Percentiles rank a stretch among this genome's conserved stretches.
Evolutionary conservation across 2,797 vertebrate genomes (phyloP).

Genomic region (Acanthopagrus latus): DNA sequence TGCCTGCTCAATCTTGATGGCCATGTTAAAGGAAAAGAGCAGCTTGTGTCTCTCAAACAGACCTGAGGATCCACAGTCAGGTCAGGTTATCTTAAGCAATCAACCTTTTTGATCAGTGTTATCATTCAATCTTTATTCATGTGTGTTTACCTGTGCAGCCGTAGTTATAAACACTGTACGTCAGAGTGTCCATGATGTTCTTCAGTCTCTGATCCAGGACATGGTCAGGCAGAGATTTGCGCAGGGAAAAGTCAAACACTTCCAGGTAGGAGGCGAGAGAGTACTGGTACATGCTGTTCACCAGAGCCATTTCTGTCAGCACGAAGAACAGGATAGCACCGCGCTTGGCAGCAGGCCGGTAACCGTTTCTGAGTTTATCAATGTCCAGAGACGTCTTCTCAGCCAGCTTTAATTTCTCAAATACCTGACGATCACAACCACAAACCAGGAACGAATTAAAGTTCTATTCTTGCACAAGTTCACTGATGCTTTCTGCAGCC

Average conservation of each 20-base stretch:
- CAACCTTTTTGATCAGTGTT: fast-evolving
- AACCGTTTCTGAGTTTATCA: slow-evolving; percentile 92
- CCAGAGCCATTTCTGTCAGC: slow-evolving; percentile 95
- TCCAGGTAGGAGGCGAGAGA: slow-evolving; percentile 94
- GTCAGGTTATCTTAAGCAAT: slow-evolving; percentile 1
- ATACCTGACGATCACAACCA: slow-evolving; percentile 85
- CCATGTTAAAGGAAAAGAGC: slow-evolving; percentile 96
- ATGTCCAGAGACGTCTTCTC: slow-evolving; percentile 90
- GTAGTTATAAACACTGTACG: slow-evolving; percentile 94
- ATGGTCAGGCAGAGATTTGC: slow-evolving; percentile 89
- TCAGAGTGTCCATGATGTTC: slow-evolving; percentile 93
- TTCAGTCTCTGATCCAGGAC: slow-evolving; percentile 87
- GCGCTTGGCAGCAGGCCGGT: slow-evolving; percentile 93
- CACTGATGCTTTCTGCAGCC: background rate
- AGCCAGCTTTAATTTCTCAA: slow-evolving; percentile 93
- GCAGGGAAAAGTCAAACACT: slow-evolving; percentile 91
- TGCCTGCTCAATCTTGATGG: slow-evolving; percentile 95
- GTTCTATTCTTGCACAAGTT: background rate
- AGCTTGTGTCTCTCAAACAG: slow-evolving; percentile 97
- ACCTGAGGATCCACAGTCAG: slow-evolving; percentile 79
- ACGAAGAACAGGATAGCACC: slow-evolving; percentile 96
- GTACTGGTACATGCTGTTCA: slow-evolving; percentile 98
- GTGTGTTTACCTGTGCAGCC: slow-evolving; percentile 91
- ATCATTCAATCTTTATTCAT: slow-evolving; percentile 7
- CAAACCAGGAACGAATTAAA: slow-evolving; percentile 19